Conservation (phyloP, 2,888 invertebrate species). For the Pediacus dermestoides region DNA sequence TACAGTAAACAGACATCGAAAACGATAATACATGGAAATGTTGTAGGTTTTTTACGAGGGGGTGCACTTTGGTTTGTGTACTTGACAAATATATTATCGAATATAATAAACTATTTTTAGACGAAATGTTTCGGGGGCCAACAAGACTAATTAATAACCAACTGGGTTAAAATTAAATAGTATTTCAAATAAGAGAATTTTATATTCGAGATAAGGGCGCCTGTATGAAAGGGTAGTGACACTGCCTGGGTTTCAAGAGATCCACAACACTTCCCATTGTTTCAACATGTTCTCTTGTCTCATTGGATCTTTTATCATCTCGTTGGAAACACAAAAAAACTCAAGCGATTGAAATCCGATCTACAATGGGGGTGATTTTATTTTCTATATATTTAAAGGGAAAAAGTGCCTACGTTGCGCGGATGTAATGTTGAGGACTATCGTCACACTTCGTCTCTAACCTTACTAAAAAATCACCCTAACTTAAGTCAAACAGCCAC, state of each 20-base stretch:
- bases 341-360: conserved; percentile 39
- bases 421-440: conserved; percentile 9
- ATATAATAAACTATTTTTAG: too few species aligned
- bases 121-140: too few species aligned
- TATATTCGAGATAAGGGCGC: conserved; percentile 39
- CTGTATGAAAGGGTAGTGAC: conserved; percentile 33
- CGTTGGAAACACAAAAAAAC: conserved; percentile 25
- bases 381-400: too few species aligned
- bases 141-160: too few species aligned
- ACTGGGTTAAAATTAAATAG: too few species aligned
- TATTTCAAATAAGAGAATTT: too few species aligned
- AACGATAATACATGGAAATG: too few species aligned
- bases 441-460: background rate
- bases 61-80: background rate
- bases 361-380: conserved; percentile 39
- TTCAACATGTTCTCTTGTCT: conserved; percentile 45
- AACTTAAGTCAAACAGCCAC: too few species aligned
- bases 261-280: conserved; percentile 41
- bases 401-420: conserved; percentile 26
- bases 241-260: conserved; percentile 30
- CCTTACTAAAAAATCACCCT: background rate
- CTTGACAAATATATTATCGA: too few species aligned
- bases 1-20: conserved; percentile 40
- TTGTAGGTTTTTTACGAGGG: conserved; percentile 1
- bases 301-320: conserved; percentile 38